Conservation (phyloP, 2,113 vertebrate species). For the Pangasianodon gigas region DNA sequence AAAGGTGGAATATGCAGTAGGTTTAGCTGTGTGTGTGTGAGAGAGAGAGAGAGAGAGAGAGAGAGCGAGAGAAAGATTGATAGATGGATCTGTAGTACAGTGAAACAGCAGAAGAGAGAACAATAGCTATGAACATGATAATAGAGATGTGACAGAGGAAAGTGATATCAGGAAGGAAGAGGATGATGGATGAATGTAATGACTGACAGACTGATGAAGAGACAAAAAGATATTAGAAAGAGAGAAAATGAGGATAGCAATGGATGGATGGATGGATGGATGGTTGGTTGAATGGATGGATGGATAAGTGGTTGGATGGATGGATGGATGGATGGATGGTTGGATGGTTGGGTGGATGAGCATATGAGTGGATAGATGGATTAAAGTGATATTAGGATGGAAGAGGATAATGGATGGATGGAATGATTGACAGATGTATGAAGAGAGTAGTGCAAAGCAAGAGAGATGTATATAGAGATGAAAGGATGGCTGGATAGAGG, state of each 20-base stretch:
- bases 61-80: slow-evolving; percentile 9
- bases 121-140: neutral
- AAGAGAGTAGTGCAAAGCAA: neutral
- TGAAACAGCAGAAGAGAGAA: slow-evolving; percentile 7
- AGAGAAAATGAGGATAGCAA: neutral
- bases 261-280: neutral
- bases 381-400: neutral
- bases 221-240: neutral
- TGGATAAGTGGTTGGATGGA: neutral
- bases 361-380: neutral
- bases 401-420: neutral
- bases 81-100: neutral
- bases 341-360: neutral
- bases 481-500: neutral
- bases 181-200: neutral
- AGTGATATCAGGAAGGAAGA: neutral
- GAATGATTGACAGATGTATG: neutral
- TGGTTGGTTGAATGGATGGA: neutral
- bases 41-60: neutral
- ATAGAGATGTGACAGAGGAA: neutral
- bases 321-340: neutral
- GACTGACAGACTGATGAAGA: neutral
- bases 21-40: slow-evolving; percentile 32
- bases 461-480: neutral
- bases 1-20: slow-evolving; percentile 43